Percentiles rank a stretch among this genome's conserved stretches.
These are phyloP conservation scores for Drosophila pseudotakahashii DNA, from an alignment of 2,888 invertebrate species.

Conservation along the genomic window DNA sequence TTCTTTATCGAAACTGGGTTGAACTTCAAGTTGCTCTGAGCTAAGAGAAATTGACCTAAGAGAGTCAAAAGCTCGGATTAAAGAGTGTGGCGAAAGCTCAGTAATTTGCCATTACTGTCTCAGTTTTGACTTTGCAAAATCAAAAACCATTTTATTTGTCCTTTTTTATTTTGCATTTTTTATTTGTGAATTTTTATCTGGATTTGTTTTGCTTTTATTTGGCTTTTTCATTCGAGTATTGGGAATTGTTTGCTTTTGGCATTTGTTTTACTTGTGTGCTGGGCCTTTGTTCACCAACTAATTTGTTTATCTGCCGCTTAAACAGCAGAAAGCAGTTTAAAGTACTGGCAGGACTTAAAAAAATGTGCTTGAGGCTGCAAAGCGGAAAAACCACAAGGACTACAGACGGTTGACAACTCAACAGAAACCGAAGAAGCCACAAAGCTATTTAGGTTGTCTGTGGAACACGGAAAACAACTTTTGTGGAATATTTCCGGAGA, in stretches of 20 bases:
- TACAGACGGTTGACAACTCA: constrained; percentile 7
- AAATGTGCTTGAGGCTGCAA: not conserved
- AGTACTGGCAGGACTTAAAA: constrained; percentile 10
- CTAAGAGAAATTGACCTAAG: constrained; percentile 18
- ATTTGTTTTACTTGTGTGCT: constrained; percentile 58
- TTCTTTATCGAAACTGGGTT: constrained; percentile 66
- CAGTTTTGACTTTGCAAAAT: constrained; percentile 31
- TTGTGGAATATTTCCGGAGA: not conserved
- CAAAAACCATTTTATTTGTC: not conserved
- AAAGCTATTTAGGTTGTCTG: constrained; percentile 19
- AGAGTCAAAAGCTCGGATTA: constrained; percentile 17
- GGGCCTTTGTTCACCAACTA: constrained; percentile 64
- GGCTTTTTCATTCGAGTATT: constrained; percentile 21
- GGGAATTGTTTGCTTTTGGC: constrained; percentile 65
- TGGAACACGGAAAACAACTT: constrained; percentile 4
- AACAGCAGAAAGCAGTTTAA: constrained; percentile 53
- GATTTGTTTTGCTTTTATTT: constrained; percentile 14
- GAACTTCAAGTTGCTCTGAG: constrained; percentile 56
- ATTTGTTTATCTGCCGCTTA: constrained; percentile 69
- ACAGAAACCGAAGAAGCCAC: constrained; percentile 28
- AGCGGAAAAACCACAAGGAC: constrained; percentile 6
- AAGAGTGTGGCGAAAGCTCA: constrained; percentile 28
- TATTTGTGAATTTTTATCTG: constrained; percentile 15
- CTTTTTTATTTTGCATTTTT: not conserved
- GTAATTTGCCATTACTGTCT: constrained; percentile 13